These are phyloP conservation scores for Ochropacha duplaris DNA, from an alignment of 2,888 invertebrate species.

Conservation along the genomic window DNA sequence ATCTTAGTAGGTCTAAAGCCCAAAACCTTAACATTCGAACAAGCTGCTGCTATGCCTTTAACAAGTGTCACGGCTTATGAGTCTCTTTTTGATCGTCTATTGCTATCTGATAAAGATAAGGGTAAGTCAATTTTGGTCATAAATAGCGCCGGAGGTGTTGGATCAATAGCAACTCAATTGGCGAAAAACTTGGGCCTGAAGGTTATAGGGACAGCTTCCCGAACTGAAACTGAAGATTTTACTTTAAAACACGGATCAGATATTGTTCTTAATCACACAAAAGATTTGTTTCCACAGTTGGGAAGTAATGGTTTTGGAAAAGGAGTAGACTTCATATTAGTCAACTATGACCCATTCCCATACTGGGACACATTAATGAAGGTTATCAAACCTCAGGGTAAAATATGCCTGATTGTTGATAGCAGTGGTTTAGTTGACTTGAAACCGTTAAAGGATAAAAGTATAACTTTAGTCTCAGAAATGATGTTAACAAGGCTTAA, in stretches of 20 bases:
- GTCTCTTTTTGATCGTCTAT: slow-evolving; percentile 58
- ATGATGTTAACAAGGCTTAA: slow-evolving; percentile 66
- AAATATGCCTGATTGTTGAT: slow-evolving; percentile 68
- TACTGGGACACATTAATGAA: slow-evolving; percentile 69
- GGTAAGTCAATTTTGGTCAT: slow-evolving; percentile 65
- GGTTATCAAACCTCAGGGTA: slow-evolving; percentile 67
- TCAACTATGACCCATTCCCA: slow-evolving; percentile 70
- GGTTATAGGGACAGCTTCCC: slow-evolving; percentile 71
- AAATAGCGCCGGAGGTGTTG: slow-evolving; percentile 74
- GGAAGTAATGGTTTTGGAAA: slow-evolving; percentile 51
- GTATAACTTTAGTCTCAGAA: slow-evolving; percentile 64
- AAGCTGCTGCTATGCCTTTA: slow-evolving; percentile 73
- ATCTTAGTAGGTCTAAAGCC: slow-evolving; percentile 62
- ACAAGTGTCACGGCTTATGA: slow-evolving; percentile 67
- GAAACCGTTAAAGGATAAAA: slow-evolving; percentile 63
- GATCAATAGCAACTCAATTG: slow-evolving; percentile 66
- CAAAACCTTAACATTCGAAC: slow-evolving; percentile 61
- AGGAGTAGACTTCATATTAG: slow-evolving; percentile 67
- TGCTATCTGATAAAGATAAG: slow-evolving; percentile 62
- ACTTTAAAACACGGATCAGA: slow-evolving; percentile 56
- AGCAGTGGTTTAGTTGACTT: slow-evolving; percentile 62
- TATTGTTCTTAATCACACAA: slow-evolving; percentile 61
- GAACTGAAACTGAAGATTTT: slow-evolving; percentile 57
- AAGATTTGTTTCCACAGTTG: slow-evolving; percentile 59
- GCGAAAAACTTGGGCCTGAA: slow-evolving; percentile 61